phyloP scores from a whole-genome alignment of 1,140 invertebrate genomes.

The Rhopalosiphum maidis region DNA sequence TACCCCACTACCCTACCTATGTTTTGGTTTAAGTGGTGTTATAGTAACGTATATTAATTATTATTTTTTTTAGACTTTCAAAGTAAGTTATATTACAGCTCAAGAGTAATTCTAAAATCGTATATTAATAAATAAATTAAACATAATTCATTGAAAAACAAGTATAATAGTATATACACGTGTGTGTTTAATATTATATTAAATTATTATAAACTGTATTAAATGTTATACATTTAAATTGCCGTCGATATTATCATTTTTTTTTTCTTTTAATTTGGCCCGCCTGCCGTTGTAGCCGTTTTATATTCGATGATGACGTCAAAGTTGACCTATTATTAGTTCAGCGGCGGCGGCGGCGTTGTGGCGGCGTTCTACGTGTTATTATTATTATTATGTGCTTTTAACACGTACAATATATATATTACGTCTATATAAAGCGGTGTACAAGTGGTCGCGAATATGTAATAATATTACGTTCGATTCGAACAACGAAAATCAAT shows the following conservation, averaged over 20 bases:
- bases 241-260: background rate
- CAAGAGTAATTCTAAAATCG: background rate
- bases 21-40: background rate
- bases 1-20: background rate
- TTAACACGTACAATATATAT: background rate
- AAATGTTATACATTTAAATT: too few species aligned
- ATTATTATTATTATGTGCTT: slow-evolving; percentile 9
- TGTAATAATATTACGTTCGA: background rate
- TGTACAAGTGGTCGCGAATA: background rate
- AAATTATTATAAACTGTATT: background rate
- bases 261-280: slow-evolving; percentile 27
- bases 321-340: slow-evolving; percentile 48
- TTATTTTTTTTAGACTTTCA: background rate
- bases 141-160: background rate
- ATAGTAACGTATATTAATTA: background rate
- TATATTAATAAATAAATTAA: background rate
- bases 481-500: background rate
- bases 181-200: background rate
- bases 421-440: background rate
- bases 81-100: background rate
- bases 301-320: slow-evolving; percentile 44
- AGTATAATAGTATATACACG: background rate
- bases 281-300: background rate
- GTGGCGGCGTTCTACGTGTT: slow-evolving; percentile 11
- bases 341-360: background rate